A percentile compares a stretch with the other conserved stretches of the same genome.
phyloP scores from a whole-genome alignment of 2,113 vertebrate species.

The Coracopsis vasa region DNA sequence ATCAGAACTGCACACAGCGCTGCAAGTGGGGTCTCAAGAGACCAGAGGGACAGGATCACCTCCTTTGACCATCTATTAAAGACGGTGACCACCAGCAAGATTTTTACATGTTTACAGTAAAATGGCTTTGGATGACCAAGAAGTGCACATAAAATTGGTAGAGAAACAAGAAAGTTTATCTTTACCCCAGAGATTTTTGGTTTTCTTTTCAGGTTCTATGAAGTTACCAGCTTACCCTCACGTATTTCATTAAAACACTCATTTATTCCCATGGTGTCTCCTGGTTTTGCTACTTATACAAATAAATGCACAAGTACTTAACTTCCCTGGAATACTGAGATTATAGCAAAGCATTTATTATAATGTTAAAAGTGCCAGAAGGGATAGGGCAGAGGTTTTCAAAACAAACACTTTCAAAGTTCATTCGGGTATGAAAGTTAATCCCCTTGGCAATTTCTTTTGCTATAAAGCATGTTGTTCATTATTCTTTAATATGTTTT shows the following conservation, averaged over 20 bases:
- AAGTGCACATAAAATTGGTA: background rate
- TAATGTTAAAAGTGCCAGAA: conserved; percentile 9
- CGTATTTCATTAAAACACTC: background rate
- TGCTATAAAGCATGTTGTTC: conserved; percentile 25
- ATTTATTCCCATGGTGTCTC: background rate
- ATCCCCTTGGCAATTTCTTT: conserved; percentile 34
- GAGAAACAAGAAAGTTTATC: background rate
- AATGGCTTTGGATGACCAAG: background rate
- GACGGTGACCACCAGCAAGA: fast-evolving
- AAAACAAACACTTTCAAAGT: conserved; percentile 37
- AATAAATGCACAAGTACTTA: conserved; percentile 5
- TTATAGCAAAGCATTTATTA: background rate
- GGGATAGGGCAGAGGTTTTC: conserved; percentile 46
- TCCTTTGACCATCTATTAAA: background rate
- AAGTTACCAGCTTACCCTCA: background rate
- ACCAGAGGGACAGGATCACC: too few species aligned
- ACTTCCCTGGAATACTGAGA: background rate
- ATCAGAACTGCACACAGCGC: too few species aligned
- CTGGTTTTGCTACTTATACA: background rate
- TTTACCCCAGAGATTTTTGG: background rate
- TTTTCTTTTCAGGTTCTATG: background rate
- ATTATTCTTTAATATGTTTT: conserved; percentile 45
- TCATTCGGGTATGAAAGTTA: background rate
- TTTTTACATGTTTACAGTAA: background rate
- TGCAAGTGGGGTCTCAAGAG: too few species aligned